Percentiles rank a stretch among this genome's conserved stretches.
These are phyloP conservation scores for Leucoraja erinaceus DNA, from an alignment of 2,113 vertebrate genomes.

Conservation along the genomic window DNA sequence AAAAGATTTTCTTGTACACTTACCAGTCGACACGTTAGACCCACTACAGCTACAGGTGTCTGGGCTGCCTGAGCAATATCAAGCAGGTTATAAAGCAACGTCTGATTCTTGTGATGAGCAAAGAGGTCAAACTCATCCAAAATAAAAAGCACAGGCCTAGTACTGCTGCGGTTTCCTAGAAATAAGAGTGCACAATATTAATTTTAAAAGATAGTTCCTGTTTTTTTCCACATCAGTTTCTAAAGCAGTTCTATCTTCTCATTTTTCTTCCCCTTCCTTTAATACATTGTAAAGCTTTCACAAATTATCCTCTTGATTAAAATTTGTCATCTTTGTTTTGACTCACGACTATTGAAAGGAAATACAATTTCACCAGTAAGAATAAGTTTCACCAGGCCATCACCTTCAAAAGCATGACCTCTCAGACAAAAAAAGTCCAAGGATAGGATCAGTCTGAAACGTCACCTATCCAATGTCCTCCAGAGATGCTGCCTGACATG, in stretches of 20 bases:
- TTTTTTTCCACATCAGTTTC: background rate
- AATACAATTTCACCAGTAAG: background rate
- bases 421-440: too few relatives aligned
- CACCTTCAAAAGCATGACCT: background rate
- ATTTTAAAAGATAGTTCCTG: background rate
- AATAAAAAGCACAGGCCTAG: conserved; percentile 79
- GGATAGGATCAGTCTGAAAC: too few relatives aligned
- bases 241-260: background rate
- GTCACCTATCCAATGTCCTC: too few relatives aligned
- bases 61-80: conserved; percentile 92
- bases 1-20: conserved; percentile 39
- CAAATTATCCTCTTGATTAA: background rate
- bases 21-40: conserved; percentile 90
- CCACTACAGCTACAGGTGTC: conserved; percentile 82
- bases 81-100: conserved; percentile 90
- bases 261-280: background rate
- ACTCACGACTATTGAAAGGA: background rate
- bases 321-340: background rate
- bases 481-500: too few relatives aligned
- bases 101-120: conserved; percentile 93
- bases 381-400: background rate
- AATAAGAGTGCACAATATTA: background rate
- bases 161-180: conserved; percentile 74
- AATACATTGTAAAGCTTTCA: too few relatives aligned
- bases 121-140: conserved; percentile 97